Conservation (phyloP, 30 jellyfish, hydroid and myxozoan species). For the Aurelia sp. region DNA sequence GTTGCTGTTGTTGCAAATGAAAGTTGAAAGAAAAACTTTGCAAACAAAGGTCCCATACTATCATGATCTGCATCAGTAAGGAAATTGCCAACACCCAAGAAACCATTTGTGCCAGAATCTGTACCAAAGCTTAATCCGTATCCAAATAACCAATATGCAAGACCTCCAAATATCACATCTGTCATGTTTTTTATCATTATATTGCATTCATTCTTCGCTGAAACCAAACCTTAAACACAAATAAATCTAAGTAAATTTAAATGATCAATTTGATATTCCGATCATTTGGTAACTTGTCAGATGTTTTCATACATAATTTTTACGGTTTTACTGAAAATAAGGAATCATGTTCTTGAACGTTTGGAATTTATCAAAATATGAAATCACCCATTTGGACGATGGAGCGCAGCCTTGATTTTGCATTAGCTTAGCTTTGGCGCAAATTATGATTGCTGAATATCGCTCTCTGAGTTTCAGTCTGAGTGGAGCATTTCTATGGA, state of each 20-base stretch:
- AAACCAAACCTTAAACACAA: conserved; percentile 64
- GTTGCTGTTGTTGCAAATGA: conserved; percentile 96
- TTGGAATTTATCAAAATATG: too few species aligned
- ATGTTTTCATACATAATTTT: too few species aligned
- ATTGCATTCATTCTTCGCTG: conserved; percentile 88
- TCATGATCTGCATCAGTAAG: conserved; percentile 74
- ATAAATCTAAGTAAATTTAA: background rate
- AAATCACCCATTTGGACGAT: too few species aligned
- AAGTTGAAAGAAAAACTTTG: conserved; percentile 81
- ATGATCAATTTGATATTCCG: too few species aligned
- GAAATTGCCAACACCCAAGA: conserved; percentile 74
- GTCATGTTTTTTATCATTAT: conserved; percentile 88
- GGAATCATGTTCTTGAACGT: too few species aligned
- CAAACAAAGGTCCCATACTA: conserved; percentile 72
- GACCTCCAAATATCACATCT: conserved; percentile 91
- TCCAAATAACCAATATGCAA: conserved; percentile 88
- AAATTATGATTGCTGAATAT: too few species aligned
- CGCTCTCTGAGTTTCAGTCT: too few species aligned
- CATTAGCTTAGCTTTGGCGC: too few species aligned
- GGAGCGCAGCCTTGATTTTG: too few species aligned
- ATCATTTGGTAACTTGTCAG: too few species aligned
- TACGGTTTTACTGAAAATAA: too few species aligned
- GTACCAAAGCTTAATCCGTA: conserved; percentile 82
- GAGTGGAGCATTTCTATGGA: too few species aligned
- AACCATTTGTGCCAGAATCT: conserved; percentile 60